Conservation (phyloP, 2,113 vertebrate species). For the Engystomops pustulosus region DNA sequence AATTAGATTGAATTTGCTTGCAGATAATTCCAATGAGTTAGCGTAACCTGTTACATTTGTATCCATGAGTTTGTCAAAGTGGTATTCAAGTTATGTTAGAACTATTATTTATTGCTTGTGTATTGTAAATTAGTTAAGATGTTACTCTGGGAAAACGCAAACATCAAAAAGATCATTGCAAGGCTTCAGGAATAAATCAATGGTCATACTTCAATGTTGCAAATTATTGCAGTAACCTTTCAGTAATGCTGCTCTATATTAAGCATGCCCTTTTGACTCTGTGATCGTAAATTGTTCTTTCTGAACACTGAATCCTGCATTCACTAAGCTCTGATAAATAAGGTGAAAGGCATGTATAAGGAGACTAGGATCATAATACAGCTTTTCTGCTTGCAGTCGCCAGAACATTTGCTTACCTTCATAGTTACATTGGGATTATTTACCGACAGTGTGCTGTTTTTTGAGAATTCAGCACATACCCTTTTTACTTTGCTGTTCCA, state of each 20-base stretch:
- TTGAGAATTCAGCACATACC: background rate
- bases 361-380: conserved; percentile 1
- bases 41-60: no score
- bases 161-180: conserved; percentile 47
- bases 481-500: background rate
- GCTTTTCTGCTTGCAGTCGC: background rate
- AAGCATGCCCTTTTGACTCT: conserved; percentile 47
- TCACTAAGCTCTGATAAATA: conserved; percentile 37
- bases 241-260: conserved; percentile 42
- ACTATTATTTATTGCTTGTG: conserved; percentile 37
- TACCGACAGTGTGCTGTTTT: background rate
- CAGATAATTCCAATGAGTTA: background rate
- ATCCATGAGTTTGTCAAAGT: background rate
- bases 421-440: background rate
- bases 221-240: conserved; percentile 51
- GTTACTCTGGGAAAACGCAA: conserved; percentile 44
- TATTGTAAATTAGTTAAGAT: conserved; percentile 48
- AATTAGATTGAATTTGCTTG: background rate
- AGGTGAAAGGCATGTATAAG: background rate
- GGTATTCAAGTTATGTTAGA: conserved; percentile 27
- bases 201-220: conserved; percentile 41
- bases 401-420: background rate
- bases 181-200: conserved; percentile 51
- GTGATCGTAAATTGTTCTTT: conserved; percentile 54
- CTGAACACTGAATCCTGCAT: conserved; percentile 15